Percentiles rank a stretch among this genome's conserved stretches.
phyloP scores from a whole-genome alignment of 2,113 vertebrate genomes.

The Sceloporus undulatus region DNA sequence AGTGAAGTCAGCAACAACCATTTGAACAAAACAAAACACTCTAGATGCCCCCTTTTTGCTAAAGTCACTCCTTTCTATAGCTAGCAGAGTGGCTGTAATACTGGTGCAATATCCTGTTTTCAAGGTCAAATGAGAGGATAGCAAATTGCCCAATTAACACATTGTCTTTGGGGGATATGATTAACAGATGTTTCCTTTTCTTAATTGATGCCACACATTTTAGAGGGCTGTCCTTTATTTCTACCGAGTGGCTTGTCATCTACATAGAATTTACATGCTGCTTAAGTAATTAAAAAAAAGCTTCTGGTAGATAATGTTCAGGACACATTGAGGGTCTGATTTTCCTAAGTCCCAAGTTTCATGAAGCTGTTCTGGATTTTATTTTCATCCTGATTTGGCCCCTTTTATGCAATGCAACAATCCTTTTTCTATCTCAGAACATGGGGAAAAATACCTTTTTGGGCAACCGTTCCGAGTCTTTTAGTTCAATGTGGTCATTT shows the following conservation, averaged over 20 bases:
- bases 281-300: not conserved
- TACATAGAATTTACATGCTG: not conserved
- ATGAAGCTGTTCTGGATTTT: not conserved
- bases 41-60: not conserved
- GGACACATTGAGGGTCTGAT: not conserved
- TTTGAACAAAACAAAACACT: not conserved
- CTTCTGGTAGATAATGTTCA: not conserved
- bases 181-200: conserved; percentile 19
- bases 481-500: too few species aligned
- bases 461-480: too few species aligned
- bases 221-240: not conserved
- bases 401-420: too few species aligned
- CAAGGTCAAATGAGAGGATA: conserved; percentile 18
- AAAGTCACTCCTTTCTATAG: not conserved
- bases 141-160: conserved; percentile 1
- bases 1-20: not conserved
- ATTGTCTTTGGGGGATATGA: not conserved
- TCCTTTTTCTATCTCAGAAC: too few species aligned
- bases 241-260: not conserved
- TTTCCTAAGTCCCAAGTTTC: not conserved
- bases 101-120: not conserved
- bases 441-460: too few species aligned
- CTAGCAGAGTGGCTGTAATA: not conserved
- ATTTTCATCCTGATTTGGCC: not conserved
- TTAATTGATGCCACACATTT: conserved; percentile 6